A percentile compares a stretch with the other conserved stretches of the same genome.
Evolutionary conservation across 2,797 vertebrate species (phyloP).

Genomic region (Rhodeus uyekii): DNA sequence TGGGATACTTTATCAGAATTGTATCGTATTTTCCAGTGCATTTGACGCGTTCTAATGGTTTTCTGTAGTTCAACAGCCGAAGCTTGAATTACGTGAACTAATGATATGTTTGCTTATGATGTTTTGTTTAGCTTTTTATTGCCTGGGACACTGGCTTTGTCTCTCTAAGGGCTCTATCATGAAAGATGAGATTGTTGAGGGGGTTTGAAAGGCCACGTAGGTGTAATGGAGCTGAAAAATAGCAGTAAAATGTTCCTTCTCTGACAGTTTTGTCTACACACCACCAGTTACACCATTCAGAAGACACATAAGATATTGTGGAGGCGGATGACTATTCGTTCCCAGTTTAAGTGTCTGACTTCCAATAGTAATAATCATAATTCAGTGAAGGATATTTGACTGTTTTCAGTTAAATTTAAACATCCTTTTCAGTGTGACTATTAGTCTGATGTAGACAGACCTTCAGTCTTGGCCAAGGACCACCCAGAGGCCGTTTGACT

Average conservation of each 20-base stretch:
- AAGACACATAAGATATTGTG: neutral
- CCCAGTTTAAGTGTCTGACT: neutral
- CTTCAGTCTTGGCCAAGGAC: too few relatives aligned
- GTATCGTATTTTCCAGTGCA: neutral
- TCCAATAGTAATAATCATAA: neutral
- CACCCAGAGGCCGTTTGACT: too few relatives aligned
- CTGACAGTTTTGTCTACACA: slow-evolving; percentile 17
- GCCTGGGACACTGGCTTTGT: neutral
- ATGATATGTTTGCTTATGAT: slow-evolving; percentile 16
- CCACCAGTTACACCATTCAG: slow-evolving; percentile 4
- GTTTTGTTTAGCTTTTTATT: slow-evolving; percentile 17
- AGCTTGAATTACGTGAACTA: slow-evolving; percentile 1
- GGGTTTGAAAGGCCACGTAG: slow-evolving; percentile 20
- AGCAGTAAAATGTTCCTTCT: slow-evolving; percentile 8
- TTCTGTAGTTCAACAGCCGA: neutral
- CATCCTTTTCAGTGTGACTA: neutral
- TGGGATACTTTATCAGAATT: slow-evolving; percentile 15
- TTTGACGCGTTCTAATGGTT: neutral
- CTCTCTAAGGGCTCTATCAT: slow-evolving; percentile 7
- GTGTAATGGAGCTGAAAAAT: slow-evolving; percentile 33
- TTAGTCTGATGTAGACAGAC: too few relatives aligned
- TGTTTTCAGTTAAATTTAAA: neutral
- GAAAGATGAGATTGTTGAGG: slow-evolving; percentile 20
- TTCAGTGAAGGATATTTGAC: neutral
- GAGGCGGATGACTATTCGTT: neutral